Conservation (phyloP, 2,888 invertebrate genomes). For the Hipparchia sbordonii region DNA sequence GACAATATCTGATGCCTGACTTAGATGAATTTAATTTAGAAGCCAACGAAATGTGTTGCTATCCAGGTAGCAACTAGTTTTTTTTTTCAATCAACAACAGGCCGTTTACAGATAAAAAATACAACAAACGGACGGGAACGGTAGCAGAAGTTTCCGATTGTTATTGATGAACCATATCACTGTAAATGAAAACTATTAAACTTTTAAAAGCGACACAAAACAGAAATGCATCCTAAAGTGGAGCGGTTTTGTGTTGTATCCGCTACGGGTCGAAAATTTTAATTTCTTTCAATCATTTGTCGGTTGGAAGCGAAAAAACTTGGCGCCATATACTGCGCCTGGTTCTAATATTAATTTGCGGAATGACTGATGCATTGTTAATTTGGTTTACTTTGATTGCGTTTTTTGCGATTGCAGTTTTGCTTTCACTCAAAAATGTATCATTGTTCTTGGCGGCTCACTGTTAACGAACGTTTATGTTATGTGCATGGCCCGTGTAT, state of each 20-base stretch:
- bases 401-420: slow-evolving; percentile 22
- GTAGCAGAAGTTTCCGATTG: slow-evolving; percentile 75
- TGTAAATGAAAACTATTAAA: slow-evolving; percentile 64
- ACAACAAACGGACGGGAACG: slow-evolving; percentile 61
- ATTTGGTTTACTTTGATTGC: slow-evolving; percentile 33
- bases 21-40: slow-evolving; percentile 76
- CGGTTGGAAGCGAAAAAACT: slow-evolving; percentile 41
- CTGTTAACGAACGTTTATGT: no score
- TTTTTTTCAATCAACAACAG: slow-evolving; percentile 50
- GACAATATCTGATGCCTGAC: slow-evolving; percentile 64
- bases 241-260: slow-evolving; percentile 52
- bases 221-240: slow-evolving; percentile 63
- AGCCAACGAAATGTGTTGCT: slow-evolving; percentile 59
- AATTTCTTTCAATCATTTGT: slow-evolving; percentile 46
- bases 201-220: slow-evolving; percentile 40
- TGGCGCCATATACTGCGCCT: slow-evolving; percentile 59
- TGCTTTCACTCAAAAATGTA: slow-evolving; percentile 1
- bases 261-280: slow-evolving; percentile 49
- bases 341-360: slow-evolving; percentile 42
- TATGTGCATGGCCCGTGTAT: no score
- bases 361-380: slow-evolving; percentile 42
- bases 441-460: background rate
- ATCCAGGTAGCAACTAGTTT: slow-evolving; percentile 68
- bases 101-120: slow-evolving; percentile 52
- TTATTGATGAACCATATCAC: slow-evolving; percentile 67